Evolutionary conservation across 2,888 invertebrate species (phyloP).

Genomic region (Ochropacha duplaris): DNA sequence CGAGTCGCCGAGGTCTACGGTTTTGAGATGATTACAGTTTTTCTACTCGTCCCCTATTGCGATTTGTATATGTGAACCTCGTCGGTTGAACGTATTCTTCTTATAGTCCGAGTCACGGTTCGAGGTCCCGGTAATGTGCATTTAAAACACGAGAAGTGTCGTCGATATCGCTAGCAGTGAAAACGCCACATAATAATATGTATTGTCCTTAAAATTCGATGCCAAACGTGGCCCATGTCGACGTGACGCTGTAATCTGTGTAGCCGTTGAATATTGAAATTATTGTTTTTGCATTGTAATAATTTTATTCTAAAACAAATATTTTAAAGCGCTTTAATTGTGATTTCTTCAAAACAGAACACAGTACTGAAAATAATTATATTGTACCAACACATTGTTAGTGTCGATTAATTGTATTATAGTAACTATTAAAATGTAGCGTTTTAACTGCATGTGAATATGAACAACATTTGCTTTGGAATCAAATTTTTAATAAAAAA

Average conservation of each 20-base stretch:
- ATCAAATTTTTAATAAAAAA: slow-evolving; percentile 73
- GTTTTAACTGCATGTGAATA: slow-evolving; percentile 76
- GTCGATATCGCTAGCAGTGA: slow-evolving; percentile 61
- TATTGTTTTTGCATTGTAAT: too few species aligned
- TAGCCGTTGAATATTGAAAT: slow-evolving; percentile 14
- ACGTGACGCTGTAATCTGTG: slow-evolving; percentile 17
- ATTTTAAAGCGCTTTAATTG: slow-evolving; percentile 9
- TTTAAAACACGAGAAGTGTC: slow-evolving; percentile 43
- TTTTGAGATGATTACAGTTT: slow-evolving; percentile 31
- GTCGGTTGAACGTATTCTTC: slow-evolving; percentile 37
- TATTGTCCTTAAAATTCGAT: slow-evolving; percentile 49
- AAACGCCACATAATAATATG: slow-evolving; percentile 48
- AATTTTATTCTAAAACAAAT: background rate
- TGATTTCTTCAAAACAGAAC: slow-evolving; percentile 4
- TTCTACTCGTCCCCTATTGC: slow-evolving; percentile 25
- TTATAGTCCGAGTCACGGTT: slow-evolving; percentile 57
- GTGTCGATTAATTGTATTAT: slow-evolving; percentile 4
- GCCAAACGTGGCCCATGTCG: slow-evolving; percentile 50
- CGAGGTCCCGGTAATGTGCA: slow-evolving; percentile 60
- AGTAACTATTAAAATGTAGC: slow-evolving; percentile 44
- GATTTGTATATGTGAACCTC: background rate
- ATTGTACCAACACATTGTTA: background rate
- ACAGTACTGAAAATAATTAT: slow-evolving; percentile 5
- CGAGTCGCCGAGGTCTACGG: slow-evolving; percentile 14
- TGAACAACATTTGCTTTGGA: slow-evolving; percentile 78